Percentiles rank a stretch among this genome's conserved stretches.
These are phyloP conservation scores for Thelaira solivaga DNA, from an alignment of 2,888 invertebrate genomes.

Conservation along the genomic window DNA sequence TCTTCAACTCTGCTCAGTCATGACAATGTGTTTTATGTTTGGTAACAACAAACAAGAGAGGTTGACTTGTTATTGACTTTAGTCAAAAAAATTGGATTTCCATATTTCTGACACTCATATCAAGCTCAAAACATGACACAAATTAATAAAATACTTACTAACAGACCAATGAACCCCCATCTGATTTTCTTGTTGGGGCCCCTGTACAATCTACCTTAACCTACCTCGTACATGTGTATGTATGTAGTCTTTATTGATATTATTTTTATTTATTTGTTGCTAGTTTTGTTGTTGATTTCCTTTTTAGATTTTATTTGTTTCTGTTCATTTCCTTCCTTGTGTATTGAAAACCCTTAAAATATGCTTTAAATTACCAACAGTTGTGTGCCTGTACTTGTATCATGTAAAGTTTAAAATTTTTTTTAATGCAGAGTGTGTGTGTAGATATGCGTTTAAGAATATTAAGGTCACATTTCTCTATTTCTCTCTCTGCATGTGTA, in stretches of 20 bases:
- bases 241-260: slow-evolving; percentile 24
- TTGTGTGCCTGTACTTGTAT: background rate
- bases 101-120: too few species aligned
- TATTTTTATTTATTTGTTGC: background rate
- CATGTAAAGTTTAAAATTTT: background rate
- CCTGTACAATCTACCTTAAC: too few species aligned
- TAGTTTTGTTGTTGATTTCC: background rate
- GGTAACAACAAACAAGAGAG: too few species aligned
- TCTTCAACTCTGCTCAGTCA: too few species aligned
- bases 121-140: too few species aligned
- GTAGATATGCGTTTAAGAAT: background rate
- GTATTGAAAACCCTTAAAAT: slow-evolving; percentile 23
- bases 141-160: background rate
- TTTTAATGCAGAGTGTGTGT: background rate
- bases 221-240: background rate
- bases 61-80: too few species aligned
- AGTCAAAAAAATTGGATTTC: too few species aligned
- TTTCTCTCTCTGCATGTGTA: background rate
- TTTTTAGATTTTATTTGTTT: too few species aligned
- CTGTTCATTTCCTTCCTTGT: background rate
- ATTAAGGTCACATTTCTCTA: background rate
- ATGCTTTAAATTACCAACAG: background rate
- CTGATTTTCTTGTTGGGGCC: too few species aligned
- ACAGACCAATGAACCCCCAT: too few species aligned
- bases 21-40: too few species aligned